Percentiles rank a stretch among this genome's conserved stretches.
Evolutionary conservation across 2,797 vertebrate species (phyloP).

Genomic region (Synanceia verrucosa): DNA sequence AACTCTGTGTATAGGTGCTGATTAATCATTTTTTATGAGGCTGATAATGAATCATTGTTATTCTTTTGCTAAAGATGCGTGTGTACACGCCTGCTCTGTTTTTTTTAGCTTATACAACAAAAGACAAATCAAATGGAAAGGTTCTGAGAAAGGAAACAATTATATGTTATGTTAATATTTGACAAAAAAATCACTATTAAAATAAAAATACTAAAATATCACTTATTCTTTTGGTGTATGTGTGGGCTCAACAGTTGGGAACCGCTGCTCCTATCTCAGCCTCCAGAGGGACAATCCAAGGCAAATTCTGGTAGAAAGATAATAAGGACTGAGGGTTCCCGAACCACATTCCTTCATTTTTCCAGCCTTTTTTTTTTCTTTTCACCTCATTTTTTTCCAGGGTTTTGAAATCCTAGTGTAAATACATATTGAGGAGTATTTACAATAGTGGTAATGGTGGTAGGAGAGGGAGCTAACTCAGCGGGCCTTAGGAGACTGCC

Average conservation of each 20-base stretch:
- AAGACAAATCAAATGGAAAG: neutral
- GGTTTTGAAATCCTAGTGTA: slow-evolving; percentile 65
- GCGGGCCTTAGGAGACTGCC: slow-evolving; percentile 57
- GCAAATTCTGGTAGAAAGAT: slow-evolving; percentile 52
- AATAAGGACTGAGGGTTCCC: slow-evolving; percentile 62
- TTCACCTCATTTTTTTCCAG: slow-evolving; percentile 57
- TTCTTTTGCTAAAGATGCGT: neutral
- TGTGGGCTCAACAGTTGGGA: neutral
- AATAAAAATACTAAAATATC: no score
- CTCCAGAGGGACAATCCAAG: slow-evolving; percentile 35
- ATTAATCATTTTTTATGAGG: neutral
- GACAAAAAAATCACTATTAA: no score
- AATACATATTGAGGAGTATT: slow-evolving; percentile 74
- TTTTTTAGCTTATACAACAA: neutral
- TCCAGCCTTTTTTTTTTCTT: slow-evolving; percentile 53
- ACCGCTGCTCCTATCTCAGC: slow-evolving; percentile 8
- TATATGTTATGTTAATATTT: neutral
- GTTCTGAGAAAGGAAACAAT: neutral
- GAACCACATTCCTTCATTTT: slow-evolving; percentile 67
- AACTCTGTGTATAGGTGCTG: neutral
- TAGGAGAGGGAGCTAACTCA: slow-evolving; percentile 65
- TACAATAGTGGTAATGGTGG: slow-evolving; percentile 75
- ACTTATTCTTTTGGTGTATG: neutral
- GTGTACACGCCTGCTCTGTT: neutral
- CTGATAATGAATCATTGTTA: neutral